phyloP scores from a whole-genome alignment of 2,888 invertebrate species.

The Aelia acuminata region DNA sequence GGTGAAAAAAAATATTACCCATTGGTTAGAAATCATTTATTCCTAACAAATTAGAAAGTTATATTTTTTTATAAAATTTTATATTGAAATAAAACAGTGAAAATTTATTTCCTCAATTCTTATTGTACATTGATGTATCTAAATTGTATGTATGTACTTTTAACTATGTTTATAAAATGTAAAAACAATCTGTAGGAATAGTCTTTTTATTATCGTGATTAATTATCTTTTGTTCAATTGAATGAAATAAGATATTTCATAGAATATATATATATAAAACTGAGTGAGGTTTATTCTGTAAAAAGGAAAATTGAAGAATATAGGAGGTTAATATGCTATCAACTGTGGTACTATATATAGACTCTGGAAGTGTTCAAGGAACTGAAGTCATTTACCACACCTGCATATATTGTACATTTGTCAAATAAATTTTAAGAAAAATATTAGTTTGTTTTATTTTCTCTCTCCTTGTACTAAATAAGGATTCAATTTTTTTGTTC shows the following conservation, averaged over 20 bases:
- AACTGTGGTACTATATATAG: not conserved
- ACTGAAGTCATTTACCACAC: not conserved
- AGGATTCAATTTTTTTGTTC: not conserved
- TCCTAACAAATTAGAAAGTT: slow-evolving; percentile 31
- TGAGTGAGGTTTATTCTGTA: not conserved
- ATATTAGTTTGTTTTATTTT: slow-evolving; percentile 19
- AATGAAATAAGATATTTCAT: not conserved
- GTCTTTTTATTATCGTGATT: not conserved
- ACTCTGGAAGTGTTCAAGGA: not conserved
- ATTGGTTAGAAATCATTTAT: slow-evolving; percentile 32
- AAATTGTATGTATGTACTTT: slow-evolving; percentile 23
- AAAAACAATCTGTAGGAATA: not conserved
- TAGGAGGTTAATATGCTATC: not conserved
- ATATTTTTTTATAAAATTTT: slow-evolving; percentile 48
- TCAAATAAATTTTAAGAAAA: slow-evolving; percentile 23
- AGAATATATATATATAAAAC: not conserved
- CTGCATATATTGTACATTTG: slow-evolving; percentile 47
- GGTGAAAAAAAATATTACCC: not conserved
- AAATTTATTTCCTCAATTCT: slow-evolving; percentile 4
- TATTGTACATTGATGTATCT: slow-evolving; percentile 13
- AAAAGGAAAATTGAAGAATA: not conserved
- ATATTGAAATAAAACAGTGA: slow-evolving; percentile 23
- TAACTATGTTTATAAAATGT: slow-evolving; percentile 29
- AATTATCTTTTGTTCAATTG: not conserved
- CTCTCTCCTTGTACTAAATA: not conserved